phyloP scores from a whole-genome alignment of 2,888 invertebrate species.

The Vanessa cardui region DNA sequence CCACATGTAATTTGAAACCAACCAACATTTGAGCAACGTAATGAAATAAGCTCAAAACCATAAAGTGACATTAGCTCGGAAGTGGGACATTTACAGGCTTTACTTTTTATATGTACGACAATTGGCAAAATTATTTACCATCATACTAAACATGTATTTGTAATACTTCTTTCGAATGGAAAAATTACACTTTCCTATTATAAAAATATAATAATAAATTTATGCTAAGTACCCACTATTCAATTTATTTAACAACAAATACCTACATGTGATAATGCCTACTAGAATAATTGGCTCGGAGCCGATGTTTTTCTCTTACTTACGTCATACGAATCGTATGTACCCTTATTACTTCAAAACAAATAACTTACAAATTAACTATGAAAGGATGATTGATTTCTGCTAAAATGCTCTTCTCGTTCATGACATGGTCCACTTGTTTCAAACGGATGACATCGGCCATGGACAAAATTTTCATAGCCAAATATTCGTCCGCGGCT shows the following conservation, averaged over 20 bases:
- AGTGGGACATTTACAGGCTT: too few species aligned
- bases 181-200: too few species aligned
- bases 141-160: too few species aligned
- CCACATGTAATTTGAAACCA: too few species aligned
- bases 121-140: too few species aligned
- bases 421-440: conserved; percentile 98
- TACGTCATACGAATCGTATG: conserved; percentile 47
- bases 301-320: conserved; percentile 54
- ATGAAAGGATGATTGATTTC: conserved; percentile 98
- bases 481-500: conserved; percentile 90
- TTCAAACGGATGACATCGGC: conserved; percentile 96
- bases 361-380: conserved; percentile 85
- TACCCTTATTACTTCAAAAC: conserved; percentile 17
- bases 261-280: conserved; percentile 24
- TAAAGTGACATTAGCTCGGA: too few species aligned
- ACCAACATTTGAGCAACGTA: too few species aligned
- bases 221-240: too few species aligned
- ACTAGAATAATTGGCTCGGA: conserved; percentile 52
- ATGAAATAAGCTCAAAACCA: too few species aligned
- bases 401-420: conserved; percentile 96
- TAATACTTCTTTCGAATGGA: too few species aligned
- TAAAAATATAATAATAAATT: too few species aligned
- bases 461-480: conserved; percentile 97
- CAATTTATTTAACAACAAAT: conserved; percentile 1
- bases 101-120: too few species aligned